phyloP scores from a whole-genome alignment of 2,888 invertebrate genomes.

The Orthosia gothica region DNA sequence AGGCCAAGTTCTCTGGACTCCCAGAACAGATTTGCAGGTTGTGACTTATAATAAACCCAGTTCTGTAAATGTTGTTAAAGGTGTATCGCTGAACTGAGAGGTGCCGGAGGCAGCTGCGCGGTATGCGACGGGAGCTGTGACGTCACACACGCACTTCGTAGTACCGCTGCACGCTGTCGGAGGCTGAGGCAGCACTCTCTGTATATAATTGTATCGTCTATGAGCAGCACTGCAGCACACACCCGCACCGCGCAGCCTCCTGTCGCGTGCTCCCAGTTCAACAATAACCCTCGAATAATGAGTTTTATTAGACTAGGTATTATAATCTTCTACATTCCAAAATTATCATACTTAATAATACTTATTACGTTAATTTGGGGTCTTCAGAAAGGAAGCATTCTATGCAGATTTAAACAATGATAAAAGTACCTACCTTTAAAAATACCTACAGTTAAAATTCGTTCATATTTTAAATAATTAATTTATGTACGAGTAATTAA shows the following conservation, averaged over 20 bases:
- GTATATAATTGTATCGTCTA: too few relatives aligned
- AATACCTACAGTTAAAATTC: conserved; percentile 10
- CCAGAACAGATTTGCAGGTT: conserved; percentile 22
- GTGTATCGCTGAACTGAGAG: neutral
- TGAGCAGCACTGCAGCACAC: too few relatives aligned
- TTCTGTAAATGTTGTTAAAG: neutral
- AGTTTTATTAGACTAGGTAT: conserved; percentile 9
- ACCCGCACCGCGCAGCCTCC: too few relatives aligned
- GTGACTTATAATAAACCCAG: conserved; percentile 15
- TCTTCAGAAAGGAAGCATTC: conserved; percentile 26
- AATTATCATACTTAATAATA: conserved; percentile 3
- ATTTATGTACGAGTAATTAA: conserved; percentile 9
- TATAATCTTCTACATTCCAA: neutral
- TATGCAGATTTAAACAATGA: neutral
- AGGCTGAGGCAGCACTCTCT: too few relatives aligned
- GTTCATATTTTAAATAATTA: conserved; percentile 16
- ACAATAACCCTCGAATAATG: neutral
- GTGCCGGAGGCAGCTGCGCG: neutral
- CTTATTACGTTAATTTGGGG: conserved; percentile 8
- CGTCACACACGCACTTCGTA: neutral
- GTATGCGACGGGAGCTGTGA: neutral
- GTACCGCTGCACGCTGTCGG: too few relatives aligned
- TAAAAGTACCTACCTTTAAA: conserved; percentile 12
- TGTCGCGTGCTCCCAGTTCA: neutral
- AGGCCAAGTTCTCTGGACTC: conserved; percentile 47